phyloP scores from a whole-genome alignment of 2,797 vertebrate genomes.

The Chelon labrosus region DNA sequence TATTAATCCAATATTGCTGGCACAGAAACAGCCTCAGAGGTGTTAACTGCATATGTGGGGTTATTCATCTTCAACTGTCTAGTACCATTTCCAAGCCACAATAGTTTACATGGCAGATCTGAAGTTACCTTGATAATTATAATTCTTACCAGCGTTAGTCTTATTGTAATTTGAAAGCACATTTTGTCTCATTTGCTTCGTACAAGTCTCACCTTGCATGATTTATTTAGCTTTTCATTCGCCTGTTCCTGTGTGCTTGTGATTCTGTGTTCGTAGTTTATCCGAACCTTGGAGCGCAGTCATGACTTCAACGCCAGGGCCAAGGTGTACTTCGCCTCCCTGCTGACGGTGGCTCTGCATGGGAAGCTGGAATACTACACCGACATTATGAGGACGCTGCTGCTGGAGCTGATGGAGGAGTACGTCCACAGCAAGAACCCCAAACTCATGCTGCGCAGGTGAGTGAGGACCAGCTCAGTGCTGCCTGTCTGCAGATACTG shows the following conservation, averaged over 20 bases:
- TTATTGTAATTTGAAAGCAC: conserved; percentile 54
- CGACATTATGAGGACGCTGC: conserved; percentile 95
- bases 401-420: conserved; percentile 96
- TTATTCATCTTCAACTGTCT: conserved; percentile 64
- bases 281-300: conserved; percentile 94
- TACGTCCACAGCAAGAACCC: conserved; percentile 97
- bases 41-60: conserved; percentile 63
- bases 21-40: conserved; percentile 59
- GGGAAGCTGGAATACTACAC: conserved; percentile 99
- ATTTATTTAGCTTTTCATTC: conserved; percentile 42
- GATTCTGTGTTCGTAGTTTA: conserved; percentile 86
- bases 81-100: conserved; percentile 49
- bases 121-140: conserved; percentile 69
- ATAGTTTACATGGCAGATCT: conserved; percentile 50
- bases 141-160: conserved; percentile 47
- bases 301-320: conserved; percentile 95
- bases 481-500: conserved; percentile 17
- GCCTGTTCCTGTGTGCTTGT: conserved; percentile 18
- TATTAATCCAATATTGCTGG: conserved; percentile 63
- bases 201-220: conserved; percentile 12
- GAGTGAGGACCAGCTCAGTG: conserved; percentile 36
- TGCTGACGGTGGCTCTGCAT: conserved; percentile 96
- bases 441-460: conserved; percentile 98
- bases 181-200: conserved; percentile 40
- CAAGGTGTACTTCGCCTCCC: conserved; percentile 95